Base-by-base conservation (phyloP, 2,888 invertebrate genomes). In the Drosophila robusta region DNA sequence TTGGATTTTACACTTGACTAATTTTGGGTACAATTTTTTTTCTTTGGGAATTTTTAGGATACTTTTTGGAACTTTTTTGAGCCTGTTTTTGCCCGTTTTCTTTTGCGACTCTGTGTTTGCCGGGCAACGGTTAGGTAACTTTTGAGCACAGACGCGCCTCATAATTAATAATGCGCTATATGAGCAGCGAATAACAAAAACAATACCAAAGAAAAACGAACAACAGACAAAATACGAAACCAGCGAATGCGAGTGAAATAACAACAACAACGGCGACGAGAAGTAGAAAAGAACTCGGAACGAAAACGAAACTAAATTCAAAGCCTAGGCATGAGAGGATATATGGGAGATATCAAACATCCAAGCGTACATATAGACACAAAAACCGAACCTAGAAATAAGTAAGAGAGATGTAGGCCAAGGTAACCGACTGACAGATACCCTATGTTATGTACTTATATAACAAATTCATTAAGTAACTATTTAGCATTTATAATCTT, bases 141-240 rank as follows among this genome's bases (percentile, higher is more conserved):
- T 83, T 83, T 83, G 83, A 83, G 68, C 77, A 60, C 45, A 16
- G 70, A 66, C 52, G 61, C 71, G 76, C 68, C 71, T 80, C 84
- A 78, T 83, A 87, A 87, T 87, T 83, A 87, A 87, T 84, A 86
- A 74, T 80, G 79, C 73, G 81, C 83, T 78, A 69, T 71, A 69
- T 79, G 65, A 66, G 73, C 68, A 63, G 41, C 62, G 56, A 70
- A 67, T 38, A 63, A 74, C 46, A 63, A 44, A 12, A 63, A 56
- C 32, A 68, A 38, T 11, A 54, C 51, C 49, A 68, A 61, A 57
- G 34, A 34, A 34, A 34, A 12, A 34, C 34, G 34, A 34, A 34
- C 11, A 34, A 12, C 11, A 12, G 34, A 61, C 55, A 52, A 68
- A 64, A 54, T 55, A 72, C 39, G 70, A 63, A 38, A 75, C 61